phyloP scores from a whole-genome alignment of 2,113 vertebrate species.

The Catharus bicknelli region DNA sequence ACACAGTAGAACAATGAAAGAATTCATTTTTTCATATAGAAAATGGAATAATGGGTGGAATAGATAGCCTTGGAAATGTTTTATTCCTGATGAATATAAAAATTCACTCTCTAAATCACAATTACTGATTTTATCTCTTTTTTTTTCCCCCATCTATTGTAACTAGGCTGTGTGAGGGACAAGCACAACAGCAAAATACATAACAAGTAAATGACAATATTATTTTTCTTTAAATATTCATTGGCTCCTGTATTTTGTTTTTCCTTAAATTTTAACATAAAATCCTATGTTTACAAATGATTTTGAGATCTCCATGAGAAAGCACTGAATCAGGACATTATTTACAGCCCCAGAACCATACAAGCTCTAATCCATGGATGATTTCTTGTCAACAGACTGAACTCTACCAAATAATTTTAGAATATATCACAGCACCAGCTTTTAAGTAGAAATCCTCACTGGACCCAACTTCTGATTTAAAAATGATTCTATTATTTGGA shows the following conservation, averaged over 20 bases:
- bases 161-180: background rate
- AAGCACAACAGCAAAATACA: background rate
- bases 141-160: rapidly evolving
- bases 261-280: background rate
- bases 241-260: background rate
- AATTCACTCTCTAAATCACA: background rate
- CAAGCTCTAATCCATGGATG: background rate
- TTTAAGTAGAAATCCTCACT: background rate
- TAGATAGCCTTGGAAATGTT: background rate
- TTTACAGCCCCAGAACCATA: background rate
- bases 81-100: background rate
- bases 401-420: background rate
- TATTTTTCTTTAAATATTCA: background rate
- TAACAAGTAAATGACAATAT: background rate
- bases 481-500: background rate
- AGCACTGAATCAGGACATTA: background rate
- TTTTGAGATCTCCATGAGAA: background rate
- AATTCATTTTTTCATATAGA: background rate
- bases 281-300: background rate
- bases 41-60: background rate
- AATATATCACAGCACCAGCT: background rate
- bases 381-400: background rate
- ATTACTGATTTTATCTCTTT: background rate
- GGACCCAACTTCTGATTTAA: background rate
- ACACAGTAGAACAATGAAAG: background rate